Evolutionary conservation across 35 echinoderm and acorn worm genomes (phyloP).

Genomic region (Stichopus chloronotus): DNA sequence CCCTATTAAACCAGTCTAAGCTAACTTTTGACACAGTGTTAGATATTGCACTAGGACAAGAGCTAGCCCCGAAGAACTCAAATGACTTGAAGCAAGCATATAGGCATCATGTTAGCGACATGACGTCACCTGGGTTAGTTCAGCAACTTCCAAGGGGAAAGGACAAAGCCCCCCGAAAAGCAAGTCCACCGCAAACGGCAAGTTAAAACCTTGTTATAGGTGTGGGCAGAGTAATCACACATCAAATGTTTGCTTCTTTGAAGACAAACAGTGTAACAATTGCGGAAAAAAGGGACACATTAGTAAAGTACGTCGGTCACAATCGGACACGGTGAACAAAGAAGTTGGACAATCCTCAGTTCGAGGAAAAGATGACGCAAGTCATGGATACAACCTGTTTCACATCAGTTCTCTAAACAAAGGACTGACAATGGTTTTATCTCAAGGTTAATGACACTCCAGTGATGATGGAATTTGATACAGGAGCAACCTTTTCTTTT

Average conservation of each 20-base stretch:
- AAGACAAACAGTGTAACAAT: background rate
- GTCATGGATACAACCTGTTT: no score
- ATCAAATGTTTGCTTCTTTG: no score
- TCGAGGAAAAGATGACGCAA: no score
- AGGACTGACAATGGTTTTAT: no score
- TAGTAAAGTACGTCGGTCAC: no score
- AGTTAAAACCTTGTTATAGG: slow-evolving; percentile 8
- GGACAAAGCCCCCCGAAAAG: background rate
- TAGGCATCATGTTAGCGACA: background rate
- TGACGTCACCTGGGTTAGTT: background rate
- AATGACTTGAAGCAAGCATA: slow-evolving; percentile 3
- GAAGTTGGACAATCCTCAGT: no score
- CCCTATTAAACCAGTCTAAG: background rate
- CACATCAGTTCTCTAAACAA: no score
- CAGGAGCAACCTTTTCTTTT: no score
- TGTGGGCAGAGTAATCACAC: slow-evolving; percentile 22
- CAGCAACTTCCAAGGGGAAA: background rate
- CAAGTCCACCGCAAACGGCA: background rate
- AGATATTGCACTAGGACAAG: background rate
- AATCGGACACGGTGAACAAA: no score
- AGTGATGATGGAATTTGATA: background rate
- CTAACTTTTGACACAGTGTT: background rate
- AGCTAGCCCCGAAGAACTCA: background rate
- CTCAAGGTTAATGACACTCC: no score
- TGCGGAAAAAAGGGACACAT: no score